These are phyloP conservation scores for Neoseiulus cucumeris DNA, from an alignment of 1,140 invertebrate genomes.

Conservation along the genomic window DNA sequence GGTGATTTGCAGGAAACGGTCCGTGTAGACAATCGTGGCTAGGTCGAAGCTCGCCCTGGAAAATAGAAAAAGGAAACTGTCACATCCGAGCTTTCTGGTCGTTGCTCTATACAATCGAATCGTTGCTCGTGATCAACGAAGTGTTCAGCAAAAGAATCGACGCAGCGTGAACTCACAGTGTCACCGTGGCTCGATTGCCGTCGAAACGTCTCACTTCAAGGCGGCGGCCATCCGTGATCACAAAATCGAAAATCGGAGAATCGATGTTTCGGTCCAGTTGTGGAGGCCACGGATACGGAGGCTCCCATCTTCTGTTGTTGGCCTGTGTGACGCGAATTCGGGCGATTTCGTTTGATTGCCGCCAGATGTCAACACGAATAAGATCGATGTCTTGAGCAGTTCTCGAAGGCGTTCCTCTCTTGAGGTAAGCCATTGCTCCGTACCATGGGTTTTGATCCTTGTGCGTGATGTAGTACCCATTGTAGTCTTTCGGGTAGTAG, in stretches of 20 bases:
- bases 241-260: neutral
- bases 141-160: too few relatives aligned
- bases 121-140: too few relatives aligned
- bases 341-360: neutral
- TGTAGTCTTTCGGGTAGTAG: conserved; percentile 19
- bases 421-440: conserved; percentile 31
- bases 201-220: neutral
- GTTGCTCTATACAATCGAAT: too few relatives aligned
- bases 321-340: neutral
- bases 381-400: conserved; percentile 43
- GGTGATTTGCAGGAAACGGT: conserved; percentile 35
- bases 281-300: neutral
- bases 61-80: too few relatives aligned
- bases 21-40: conserved; percentile 27
- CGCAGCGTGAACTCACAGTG: neutral
- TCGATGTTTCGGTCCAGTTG: neutral
- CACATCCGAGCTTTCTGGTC: too few relatives aligned
- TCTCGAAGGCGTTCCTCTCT: conserved; percentile 32
- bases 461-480: conserved; percentile 17
- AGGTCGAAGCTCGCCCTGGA: neutral
- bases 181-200: neutral
- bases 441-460: neutral
- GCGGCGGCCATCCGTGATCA: neutral
- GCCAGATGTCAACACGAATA: conserved; percentile 36
- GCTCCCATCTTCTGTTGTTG: neutral